Evolutionary conservation across 2,113 vertebrate species (phyloP), one percentile per base, ranked within the genome.

Genomic region (Abramis brama): DNA sequence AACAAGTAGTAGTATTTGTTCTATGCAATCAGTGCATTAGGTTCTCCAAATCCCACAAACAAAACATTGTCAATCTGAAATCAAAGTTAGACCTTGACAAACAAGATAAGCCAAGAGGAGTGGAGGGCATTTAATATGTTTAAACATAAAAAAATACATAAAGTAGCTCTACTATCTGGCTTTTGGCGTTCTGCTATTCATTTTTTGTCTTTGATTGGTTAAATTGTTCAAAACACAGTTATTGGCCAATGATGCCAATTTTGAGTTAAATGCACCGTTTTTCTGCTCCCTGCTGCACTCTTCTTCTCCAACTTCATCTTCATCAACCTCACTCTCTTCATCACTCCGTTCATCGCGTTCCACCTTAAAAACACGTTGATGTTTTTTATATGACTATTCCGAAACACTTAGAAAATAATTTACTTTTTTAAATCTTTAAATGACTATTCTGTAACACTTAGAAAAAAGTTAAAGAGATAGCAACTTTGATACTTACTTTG

Each of bases 321-420:
- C 87, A 47, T 93, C 93, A 9, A 89, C 94, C 13, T 95, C 96
- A 86, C 95, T 97, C 70, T 99, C 98, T 15, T 93, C 94, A 70
- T 99, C 97, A 11, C 98, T 99, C 52, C 98, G 95, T 81, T 97
- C 95, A 57, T 99, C 98, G 52, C 95, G 94, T 47, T 95, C 95
- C 90, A 98, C 94, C 97, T 99, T 64, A 9, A 13, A 74, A 66
- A 79, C 27, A 39, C 3, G 21, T 17, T 43, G 43, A 43, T 2
- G 43, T 2, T 43, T 79, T 3, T 45, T 45, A n/a, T 19, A 43
- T 11, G 19, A 45, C 19, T 4, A 6, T 19, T 55, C 17, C 5
- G 23, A 4, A 47, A 13, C 9, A n/a, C 7, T 79, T 36, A 15
- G 10, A 23, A 45, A 23, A 39, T 33, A 33, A 33, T 33, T 33